Percentiles rank a stretch among this genome's conserved stretches.
These are phyloP conservation scores for Chloroceryle inda DNA, from an alignment of 2,797 vertebrate species.

Conservation along the genomic window DNA sequence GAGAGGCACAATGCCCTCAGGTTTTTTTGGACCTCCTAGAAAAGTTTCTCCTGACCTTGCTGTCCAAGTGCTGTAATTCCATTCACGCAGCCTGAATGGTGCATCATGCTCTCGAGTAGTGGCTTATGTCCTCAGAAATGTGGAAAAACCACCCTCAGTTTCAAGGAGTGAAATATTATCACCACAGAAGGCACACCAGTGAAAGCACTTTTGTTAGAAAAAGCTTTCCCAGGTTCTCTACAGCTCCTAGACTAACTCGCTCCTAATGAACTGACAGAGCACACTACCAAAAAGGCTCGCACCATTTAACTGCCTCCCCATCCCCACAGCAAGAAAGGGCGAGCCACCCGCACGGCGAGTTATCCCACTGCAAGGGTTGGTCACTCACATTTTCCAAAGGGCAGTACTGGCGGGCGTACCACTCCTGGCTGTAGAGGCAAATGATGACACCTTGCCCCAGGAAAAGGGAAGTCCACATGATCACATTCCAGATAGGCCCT, in stretches of 20 bases:
- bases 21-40: not conserved
- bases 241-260: not conserved
- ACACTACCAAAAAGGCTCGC: accelerated
- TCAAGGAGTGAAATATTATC: not conserved
- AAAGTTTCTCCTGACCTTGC: not conserved
- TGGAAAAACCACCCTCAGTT: not conserved
- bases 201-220: not conserved
- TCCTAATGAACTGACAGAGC: not conserved
- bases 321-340: not conserved
- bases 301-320: not conserved
- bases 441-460: conserved; percentile 92
- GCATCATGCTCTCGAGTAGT: not conserved
- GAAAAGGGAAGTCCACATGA: conserved; percentile 96
- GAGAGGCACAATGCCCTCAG: not conserved
- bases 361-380: not conserved
- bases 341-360: accelerated
- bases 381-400: conserved; percentile 88
- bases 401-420: conserved; percentile 94
- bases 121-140: not conserved
- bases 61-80: not conserved
- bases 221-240: not conserved
- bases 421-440: conserved; percentile 96
- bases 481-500: conserved; percentile 94
- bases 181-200: not conserved
- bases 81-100: not conserved